Conservation (phyloP, 2,797 vertebrate species). For the Echiichthys vipera region DNA sequence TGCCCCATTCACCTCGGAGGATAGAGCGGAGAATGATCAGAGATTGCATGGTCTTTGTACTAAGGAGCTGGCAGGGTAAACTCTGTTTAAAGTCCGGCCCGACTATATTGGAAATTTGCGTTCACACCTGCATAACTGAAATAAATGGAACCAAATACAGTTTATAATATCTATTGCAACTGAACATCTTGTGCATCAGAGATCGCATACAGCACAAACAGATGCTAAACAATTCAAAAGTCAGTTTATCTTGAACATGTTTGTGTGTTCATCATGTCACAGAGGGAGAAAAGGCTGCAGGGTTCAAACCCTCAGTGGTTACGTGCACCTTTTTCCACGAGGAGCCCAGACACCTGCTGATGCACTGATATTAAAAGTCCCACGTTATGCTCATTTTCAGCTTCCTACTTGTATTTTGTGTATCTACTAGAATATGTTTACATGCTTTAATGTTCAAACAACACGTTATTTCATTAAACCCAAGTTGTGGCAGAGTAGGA, state of each 20-base stretch:
- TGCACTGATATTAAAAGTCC: conserved; percentile 1
- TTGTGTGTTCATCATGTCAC: conserved; percentile 12
- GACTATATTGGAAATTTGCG: too few species aligned
- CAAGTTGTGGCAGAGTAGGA: conserved; percentile 43
- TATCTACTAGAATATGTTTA: too few species aligned
- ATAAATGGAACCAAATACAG: neutral
- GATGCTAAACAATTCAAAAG: neutral
- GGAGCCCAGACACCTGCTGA: conserved; percentile 38
- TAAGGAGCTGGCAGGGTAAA: too few species aligned
- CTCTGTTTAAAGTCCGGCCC: too few species aligned
- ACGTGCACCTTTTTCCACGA: conserved; percentile 13
- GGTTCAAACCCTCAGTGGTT: conserved; percentile 48
- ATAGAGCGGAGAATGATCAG: too few species aligned
- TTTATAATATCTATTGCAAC: neutral
- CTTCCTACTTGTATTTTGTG: too few species aligned
- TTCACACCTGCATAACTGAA: too few species aligned
- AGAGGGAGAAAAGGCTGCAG: conserved; percentile 22
- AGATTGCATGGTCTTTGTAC: too few species aligned
- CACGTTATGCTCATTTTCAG: too few species aligned
- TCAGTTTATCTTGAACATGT: too few species aligned
- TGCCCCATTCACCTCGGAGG: too few species aligned
- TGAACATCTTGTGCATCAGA: neutral
- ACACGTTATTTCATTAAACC: conserved; percentile 61
- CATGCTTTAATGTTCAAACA: too few species aligned
- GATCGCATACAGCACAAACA: neutral